These are phyloP conservation scores for Dicycla oo DNA, from an alignment of 2,888 invertebrate genomes.

Conservation along the genomic window DNA sequence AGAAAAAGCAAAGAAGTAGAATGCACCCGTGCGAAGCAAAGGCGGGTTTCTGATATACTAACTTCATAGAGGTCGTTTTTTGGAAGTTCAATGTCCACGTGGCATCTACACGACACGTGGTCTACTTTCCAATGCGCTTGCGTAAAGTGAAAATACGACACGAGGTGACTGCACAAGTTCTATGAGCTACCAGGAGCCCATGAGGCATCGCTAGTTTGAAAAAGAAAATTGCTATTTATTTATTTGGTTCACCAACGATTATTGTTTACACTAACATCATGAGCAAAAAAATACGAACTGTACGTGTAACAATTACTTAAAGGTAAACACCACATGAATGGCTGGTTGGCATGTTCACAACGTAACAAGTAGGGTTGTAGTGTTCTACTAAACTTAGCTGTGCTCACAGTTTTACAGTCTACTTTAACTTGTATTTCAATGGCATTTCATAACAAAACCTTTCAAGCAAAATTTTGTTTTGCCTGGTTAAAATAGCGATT, in stretches of 20 bases:
- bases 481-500: background rate
- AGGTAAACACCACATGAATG: too few relatives aligned
- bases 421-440: background rate
- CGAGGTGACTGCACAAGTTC: background rate
- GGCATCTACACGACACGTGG: background rate
- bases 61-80: background rate
- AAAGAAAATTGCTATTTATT: background rate
- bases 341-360: background rate
- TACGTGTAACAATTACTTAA: too few relatives aligned
- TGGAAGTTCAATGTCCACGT: background rate
- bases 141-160: background rate
- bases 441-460: background rate
- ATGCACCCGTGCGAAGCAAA: too few relatives aligned
- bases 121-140: conserved; percentile 1
- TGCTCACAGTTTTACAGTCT: background rate
- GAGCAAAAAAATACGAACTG: too few relatives aligned
- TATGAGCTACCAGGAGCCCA: background rate
- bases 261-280: too few relatives aligned
- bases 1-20: too few relatives aligned
- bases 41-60: too few relatives aligned
- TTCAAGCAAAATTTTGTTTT: background rate
- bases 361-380: background rate
- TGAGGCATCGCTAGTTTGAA: background rate
- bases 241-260: too few relatives aligned
- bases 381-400: background rate